phyloP scores from a whole-genome alignment of 1,140 invertebrate genomes.

The Philotrypesis tridentata region DNA sequence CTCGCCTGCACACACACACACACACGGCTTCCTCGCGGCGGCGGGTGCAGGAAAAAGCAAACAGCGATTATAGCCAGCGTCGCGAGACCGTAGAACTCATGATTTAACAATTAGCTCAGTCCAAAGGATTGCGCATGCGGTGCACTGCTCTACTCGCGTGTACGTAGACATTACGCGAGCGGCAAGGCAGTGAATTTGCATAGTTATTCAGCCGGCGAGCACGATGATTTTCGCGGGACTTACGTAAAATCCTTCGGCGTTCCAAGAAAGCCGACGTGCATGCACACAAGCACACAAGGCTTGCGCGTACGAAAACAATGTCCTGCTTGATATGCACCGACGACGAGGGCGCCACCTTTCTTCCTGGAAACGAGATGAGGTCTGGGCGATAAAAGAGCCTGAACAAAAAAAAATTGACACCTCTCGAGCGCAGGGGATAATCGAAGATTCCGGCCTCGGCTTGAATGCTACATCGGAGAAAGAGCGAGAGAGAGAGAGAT shows the following conservation, averaged over 20 bases:
- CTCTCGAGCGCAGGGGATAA: background rate
- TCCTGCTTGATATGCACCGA: background rate
- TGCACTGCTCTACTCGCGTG: background rate
- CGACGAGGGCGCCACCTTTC: background rate
- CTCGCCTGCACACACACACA: no score
- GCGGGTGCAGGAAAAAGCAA: background rate
- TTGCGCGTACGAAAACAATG: background rate
- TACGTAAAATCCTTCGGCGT: background rate
- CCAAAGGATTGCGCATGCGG: background rate
- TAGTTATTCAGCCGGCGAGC: background rate
- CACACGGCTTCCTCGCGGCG: background rate
- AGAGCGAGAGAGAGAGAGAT: no score
- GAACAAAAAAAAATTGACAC: background rate
- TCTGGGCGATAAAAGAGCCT: background rate
- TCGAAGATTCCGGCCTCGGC: background rate
- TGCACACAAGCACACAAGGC: background rate
- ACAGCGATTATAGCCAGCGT: background rate
- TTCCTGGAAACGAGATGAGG: background rate
- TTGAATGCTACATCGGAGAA: constrained; percentile 15
- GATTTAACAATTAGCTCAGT: constrained; percentile 16
- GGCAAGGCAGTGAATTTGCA: background rate
- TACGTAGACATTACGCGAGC: background rate
- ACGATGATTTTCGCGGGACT: background rate
- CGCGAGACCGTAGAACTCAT: background rate
- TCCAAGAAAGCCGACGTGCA: background rate